These are phyloP conservation scores for Leptinotarsa undecemlineata DNA, from an alignment of 1,140 invertebrate species.

Conservation along the genomic window DNA sequence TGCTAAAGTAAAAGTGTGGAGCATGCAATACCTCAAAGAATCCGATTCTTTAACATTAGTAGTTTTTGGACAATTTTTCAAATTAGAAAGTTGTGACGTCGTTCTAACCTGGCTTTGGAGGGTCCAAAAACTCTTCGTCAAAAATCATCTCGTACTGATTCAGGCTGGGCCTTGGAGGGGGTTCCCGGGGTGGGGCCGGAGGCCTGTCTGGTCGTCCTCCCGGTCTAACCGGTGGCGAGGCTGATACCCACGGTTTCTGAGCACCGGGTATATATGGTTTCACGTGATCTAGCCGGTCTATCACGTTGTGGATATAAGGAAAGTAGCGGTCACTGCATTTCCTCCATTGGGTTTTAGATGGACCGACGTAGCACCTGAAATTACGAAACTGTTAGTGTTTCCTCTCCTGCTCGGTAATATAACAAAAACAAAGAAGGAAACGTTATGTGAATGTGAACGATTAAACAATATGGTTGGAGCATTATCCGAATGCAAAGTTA, in stretches of 20 bases:
- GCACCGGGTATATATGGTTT: constrained; percentile 27
- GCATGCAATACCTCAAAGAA: neutral
- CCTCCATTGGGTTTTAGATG: constrained; percentile 74
- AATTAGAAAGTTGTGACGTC: neutral
- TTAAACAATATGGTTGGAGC: too few species aligned
- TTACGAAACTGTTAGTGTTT: too few species aligned
- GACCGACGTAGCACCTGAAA: constrained; percentile 77
- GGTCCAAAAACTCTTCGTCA: constrained; percentile 50
- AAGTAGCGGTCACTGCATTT: constrained; percentile 81
- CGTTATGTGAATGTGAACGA: too few species aligned
- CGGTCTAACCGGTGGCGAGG: constrained; percentile 20
- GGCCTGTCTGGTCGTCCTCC: constrained; percentile 46
- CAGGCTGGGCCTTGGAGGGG: constrained; percentile 47
- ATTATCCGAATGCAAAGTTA: too few species aligned
- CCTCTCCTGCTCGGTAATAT: too few species aligned
- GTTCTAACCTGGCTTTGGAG: constrained; percentile 56
- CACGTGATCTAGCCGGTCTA: constrained; percentile 33
- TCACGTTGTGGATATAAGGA: constrained; percentile 58
- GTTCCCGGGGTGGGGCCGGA: constrained; percentile 43
- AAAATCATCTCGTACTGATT: constrained; percentile 55
- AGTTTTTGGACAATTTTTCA: neutral
- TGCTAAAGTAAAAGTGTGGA: neutral
- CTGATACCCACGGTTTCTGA: constrained; percentile 14
- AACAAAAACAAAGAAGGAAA: too few species aligned
- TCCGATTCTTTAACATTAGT: neutral